Base-by-base conservation (phyloP, 2,797 vertebrate species). In the Stomatorhinus walkeri region DNA sequence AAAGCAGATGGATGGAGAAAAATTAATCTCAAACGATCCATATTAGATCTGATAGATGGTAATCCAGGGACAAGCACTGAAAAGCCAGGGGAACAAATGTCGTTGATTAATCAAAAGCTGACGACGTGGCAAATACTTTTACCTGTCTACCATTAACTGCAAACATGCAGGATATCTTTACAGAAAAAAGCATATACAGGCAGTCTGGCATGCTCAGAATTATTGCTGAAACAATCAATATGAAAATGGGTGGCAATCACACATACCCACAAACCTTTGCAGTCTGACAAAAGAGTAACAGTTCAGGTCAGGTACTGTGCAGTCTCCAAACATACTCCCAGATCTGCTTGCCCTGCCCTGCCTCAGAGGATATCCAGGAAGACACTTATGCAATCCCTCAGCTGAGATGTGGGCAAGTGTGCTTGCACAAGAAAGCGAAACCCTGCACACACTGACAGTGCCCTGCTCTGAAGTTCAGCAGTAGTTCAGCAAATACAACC, bases 391-490 rank as follows among this genome's bases (percentile, higher is more conserved):
- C 54, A 87, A 87, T 12, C 56, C 32, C n/a, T 6, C 36, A 32
- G 32, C 32, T 22, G 56, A n/a, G 16, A 48, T 19, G 16, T 8
- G 0, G 24, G 49, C n/a, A 1, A 56, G 56, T 8, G 7, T 64
- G 32, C 40, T 46, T 6, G 40, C 24, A 16, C 24, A 22, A 28
- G 24, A 36, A 32, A 87, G 24, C 32, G 24, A 32, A 56, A 40
- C 24, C 32, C 16, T 56, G 28, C 54, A 61, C n/a, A 46, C 4
- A 2, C 54, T 46, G 54, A 87, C 56, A 46, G 32, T 64, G 54
- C 36, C 56, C 86, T 24, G 56, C 56, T 64, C 54, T 87, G 51
- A 56, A 64, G 54, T 87, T 87, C 86, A 87, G 16, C 16, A 46
- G 56, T 40, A 87, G 86, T 87, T 46, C 86, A 87, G 19, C 22